Base-by-base conservation (phyloP, 92 coral and sea anemone genomes). In the Metridium senile region DNA sequence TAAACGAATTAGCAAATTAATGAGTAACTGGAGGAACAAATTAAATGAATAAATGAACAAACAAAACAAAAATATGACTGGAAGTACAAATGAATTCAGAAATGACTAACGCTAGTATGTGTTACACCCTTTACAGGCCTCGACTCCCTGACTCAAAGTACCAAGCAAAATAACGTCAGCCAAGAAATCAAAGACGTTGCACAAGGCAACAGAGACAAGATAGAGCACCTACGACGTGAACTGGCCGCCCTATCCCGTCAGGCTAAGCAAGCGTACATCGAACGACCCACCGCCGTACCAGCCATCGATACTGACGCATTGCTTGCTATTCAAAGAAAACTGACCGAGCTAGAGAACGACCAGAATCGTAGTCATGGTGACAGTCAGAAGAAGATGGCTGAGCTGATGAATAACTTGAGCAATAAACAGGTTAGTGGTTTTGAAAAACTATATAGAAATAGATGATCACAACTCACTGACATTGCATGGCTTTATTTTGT, bases 221-320 rank as follows among this genome's bases (percentile, higher is more conserved):
- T 95, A 22, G 91, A 95, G 17, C 87, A 82, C 32, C 27, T 95
- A 27, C 93, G 81, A 74, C 85, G 93, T 34, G 99, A 95, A 53
- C 87, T 95, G 62, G 91, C 92, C 9, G 81, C 88, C 23, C 74
- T 95, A 70, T 87, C 99, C 16, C 89, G 97, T 34, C 99, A 92
- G 66, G 92, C 74, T 78, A 88, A 87, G 76, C 88, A 79, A 51
- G 76, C 82, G 25, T 85, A 78, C 73, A 76, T 64, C 75, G 91
- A 77, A 76, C 87, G 92, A 62, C 85, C 87, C 59, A 22, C 82
- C 20, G 67, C 85, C 7, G 74, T 3, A n/a, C 88, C 88, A 10
- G 88, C 82, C 19, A 25, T 84, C 28, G 91, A 92, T 77, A 82
- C 74, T 65, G 88, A 90, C n/a, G 99, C 81, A 1, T 66, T 95